phyloP scores from a whole-genome alignment of 2,113 vertebrate genomes.

The Steatornis caripensis region DNA sequence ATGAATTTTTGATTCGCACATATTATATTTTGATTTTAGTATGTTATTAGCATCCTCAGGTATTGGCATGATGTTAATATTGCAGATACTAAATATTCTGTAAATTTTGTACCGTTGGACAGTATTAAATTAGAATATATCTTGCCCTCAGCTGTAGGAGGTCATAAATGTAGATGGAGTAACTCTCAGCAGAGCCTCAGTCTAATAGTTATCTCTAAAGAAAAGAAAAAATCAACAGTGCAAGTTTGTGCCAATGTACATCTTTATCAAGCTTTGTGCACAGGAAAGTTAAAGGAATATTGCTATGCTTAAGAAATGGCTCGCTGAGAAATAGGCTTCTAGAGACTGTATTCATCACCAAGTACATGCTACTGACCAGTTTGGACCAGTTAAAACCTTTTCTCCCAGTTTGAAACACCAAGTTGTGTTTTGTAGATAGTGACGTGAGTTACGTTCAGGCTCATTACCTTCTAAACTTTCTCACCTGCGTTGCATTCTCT shows the following conservation, averaged over 20 bases:
- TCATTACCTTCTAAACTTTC: neutral
- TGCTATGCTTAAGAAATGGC: slow-evolving; percentile 11
- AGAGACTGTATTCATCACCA: neutral
- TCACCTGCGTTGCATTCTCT: neutral
- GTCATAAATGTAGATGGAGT: slow-evolving; percentile 42
- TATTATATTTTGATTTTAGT: neutral
- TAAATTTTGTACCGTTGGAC: slow-evolving; percentile 16
- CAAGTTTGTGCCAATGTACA: neutral
- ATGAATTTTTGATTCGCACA: slow-evolving; percentile 8
- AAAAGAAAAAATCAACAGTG: neutral
- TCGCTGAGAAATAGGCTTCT: neutral
- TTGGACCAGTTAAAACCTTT: neutral
- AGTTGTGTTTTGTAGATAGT: neutral
- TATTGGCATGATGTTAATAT: slow-evolving; percentile 16
- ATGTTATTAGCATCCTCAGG: slow-evolving; percentile 20
- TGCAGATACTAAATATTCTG: slow-evolving; percentile 38
- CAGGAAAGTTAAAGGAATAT: slow-evolving; percentile 10
- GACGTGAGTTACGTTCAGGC: neutral
- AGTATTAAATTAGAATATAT: slow-evolving; percentile 47
- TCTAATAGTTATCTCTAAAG: slow-evolving; percentile 36
- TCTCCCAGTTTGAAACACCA: neutral
- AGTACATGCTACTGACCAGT: neutral
- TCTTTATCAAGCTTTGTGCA: neutral
- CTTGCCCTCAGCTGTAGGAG: slow-evolving; percentile 49
- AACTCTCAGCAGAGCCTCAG: slow-evolving; percentile 46